Evolutionary conservation across 2,797 vertebrate genomes (phyloP).

Genomic region (Corythornis leucogaster): DNA sequence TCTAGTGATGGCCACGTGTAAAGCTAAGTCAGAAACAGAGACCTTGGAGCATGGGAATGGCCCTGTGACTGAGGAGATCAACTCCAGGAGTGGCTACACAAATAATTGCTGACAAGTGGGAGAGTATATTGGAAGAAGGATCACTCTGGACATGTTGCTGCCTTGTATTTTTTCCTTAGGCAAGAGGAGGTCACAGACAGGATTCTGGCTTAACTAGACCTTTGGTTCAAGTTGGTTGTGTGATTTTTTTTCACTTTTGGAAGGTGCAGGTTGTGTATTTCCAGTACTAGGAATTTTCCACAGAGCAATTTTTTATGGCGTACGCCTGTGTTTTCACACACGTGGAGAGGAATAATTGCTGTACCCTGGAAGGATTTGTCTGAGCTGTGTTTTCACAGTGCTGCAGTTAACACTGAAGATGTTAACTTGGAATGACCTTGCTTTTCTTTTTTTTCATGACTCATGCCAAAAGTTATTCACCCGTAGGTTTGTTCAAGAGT

Average conservation of each 20-base stretch:
- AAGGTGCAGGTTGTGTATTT: not conserved
- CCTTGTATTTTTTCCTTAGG: not conserved
- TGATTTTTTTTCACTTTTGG: not conserved
- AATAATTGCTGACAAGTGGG: not conserved
- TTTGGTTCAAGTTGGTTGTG: not conserved
- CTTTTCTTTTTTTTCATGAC: slow-evolving; percentile 14
- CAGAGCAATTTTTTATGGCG: not conserved
- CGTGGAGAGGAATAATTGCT: not conserved
- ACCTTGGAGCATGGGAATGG: not conserved
- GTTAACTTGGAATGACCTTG: slow-evolving; percentile 22
- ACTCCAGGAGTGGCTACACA: not conserved
- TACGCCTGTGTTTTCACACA: not conserved
- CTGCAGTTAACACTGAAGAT: not conserved
- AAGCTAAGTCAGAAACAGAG: not conserved
- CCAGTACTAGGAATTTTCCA: not conserved
- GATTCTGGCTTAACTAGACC: not conserved
- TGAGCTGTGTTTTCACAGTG: not conserved
- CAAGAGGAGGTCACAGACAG: not conserved
- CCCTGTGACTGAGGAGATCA: not conserved
- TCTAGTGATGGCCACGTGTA: not conserved
- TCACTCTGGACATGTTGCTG: not conserved
- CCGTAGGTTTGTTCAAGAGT: slow-evolving; percentile 26
- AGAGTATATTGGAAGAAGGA: not conserved
- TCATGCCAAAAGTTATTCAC: slow-evolving; percentile 15
- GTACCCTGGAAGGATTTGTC: not conserved